A percentile compares a stretch with the other conserved stretches of the same genome.
These are phyloP conservation scores for Dasysyrphus tricinctus DNA, from an alignment of 2,888 invertebrate genomes.

Conservation along the genomic window DNA sequence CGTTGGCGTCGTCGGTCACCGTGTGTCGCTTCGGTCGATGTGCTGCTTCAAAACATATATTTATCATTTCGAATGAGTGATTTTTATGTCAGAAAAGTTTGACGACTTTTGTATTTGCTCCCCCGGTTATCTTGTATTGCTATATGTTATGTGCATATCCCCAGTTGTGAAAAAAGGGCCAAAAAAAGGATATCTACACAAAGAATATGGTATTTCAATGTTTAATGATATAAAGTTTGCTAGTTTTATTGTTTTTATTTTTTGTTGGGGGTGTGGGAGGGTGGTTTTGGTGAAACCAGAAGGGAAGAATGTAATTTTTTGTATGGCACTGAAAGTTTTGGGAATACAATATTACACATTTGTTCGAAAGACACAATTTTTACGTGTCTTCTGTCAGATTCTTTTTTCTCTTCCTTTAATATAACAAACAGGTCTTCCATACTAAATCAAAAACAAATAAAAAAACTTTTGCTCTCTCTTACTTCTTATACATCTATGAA, in stretches of 20 bases:
- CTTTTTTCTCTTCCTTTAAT: not conserved
- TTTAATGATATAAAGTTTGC: slow-evolving; percentile 71
- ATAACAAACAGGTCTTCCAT: not conserved
- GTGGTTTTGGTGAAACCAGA: too few relatives aligned
- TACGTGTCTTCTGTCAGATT: slow-evolving; percentile 3
- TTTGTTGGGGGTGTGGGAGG: not conserved
- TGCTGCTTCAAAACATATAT: slow-evolving; percentile 38
- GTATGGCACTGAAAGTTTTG: slow-evolving; percentile 1
- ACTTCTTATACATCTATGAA: not conserved
- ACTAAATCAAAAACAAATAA: not conserved
- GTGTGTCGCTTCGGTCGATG: not conserved
- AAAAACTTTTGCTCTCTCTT: not conserved
- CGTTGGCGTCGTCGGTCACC: not conserved
- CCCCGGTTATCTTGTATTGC: slow-evolving; percentile 26
- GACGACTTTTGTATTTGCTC: slow-evolving; percentile 53
- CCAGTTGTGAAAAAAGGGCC: slow-evolving; percentile 2
- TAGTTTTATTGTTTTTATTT: slow-evolving; percentile 39
- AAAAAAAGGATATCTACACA: slow-evolving; percentile 49
- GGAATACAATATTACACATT: not conserved
- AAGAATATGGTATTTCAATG: slow-evolving; percentile 61
- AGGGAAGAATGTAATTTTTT: not conserved
- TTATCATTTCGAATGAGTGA: slow-evolving; percentile 74
- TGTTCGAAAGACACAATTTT: not conserved
- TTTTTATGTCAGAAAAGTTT: slow-evolving; percentile 74
- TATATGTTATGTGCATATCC: slow-evolving; percentile 51